Percentiles rank a stretch among this genome's conserved stretches.
These are phyloP conservation scores for Stenoptilia bipunctidactyla DNA, from an alignment of 2,888 invertebrate species.

Conservation along the genomic window DNA sequence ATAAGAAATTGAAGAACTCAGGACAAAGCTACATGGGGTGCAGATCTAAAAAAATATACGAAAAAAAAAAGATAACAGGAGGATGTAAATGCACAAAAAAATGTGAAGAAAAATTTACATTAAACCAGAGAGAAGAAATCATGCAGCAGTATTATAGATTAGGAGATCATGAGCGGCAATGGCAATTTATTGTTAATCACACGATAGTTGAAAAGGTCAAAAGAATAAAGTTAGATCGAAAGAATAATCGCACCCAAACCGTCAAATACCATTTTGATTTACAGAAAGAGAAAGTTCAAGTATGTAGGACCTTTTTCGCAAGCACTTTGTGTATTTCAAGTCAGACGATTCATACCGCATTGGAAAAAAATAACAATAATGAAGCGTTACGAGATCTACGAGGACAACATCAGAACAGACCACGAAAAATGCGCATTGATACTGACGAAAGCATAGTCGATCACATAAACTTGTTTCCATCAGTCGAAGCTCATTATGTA, in stretches of 20 bases:
- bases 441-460: conserved; percentile 5
- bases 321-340: conserved; percentile 11
- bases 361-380: conserved; percentile 7
- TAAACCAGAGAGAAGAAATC: conserved; percentile 7
- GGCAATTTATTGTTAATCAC: conserved; percentile 9
- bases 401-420: conserved; percentile 11
- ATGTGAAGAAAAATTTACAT: conserved; percentile 8
- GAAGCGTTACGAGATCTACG: conserved; percentile 4
- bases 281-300: conserved; percentile 2
- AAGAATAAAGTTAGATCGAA: conserved; percentile 9
- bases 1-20: conserved; percentile 11
- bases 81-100: conserved; percentile 9
- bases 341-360: conserved; percentile 8
- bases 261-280: conserved; percentile 10
- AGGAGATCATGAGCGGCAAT: conserved; percentile 13
- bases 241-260: conserved; percentile 12
- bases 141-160: conserved; percentile 12
- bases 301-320: conserved; percentile 11
- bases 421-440: conserved; percentile 3
- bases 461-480: conserved; percentile 10
- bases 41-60: conserved; percentile 6
- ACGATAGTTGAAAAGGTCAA: conserved; percentile 7
- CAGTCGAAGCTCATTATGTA: conserved; percentile 12
- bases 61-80: conserved; percentile 7
- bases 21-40: conserved; percentile 8